A percentile compares a stretch with the other conserved stretches of the same genome.
Conservation (phyloP, 2,797 vertebrate species). For the Pangasius krempfi region DNA sequence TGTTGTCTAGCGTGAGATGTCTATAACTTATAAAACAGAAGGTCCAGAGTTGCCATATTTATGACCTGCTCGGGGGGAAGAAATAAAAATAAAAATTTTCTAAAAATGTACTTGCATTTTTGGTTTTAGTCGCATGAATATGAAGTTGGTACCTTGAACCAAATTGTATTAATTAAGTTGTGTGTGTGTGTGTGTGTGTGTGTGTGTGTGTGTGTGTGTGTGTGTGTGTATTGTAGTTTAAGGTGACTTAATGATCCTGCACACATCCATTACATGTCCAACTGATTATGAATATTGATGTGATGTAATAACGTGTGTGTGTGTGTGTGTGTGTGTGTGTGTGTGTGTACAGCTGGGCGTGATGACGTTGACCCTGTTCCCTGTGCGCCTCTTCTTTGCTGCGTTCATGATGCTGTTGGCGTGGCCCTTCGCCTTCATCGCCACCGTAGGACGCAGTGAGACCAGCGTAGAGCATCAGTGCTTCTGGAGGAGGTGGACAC, state of each 20-base stretch:
- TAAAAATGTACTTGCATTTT: no score
- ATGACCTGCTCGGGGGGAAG: background rate
- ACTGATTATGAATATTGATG: background rate
- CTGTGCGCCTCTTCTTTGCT: conserved; percentile 89
- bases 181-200: no score
- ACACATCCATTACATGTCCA: no score
- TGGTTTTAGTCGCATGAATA: no score
- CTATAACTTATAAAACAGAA: background rate
- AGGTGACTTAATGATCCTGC: background rate
- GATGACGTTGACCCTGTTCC: conserved; percentile 96
- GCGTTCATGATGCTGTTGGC: conserved; percentile 97
- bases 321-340: conserved; percentile 5
- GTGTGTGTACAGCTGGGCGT: conserved; percentile 81
- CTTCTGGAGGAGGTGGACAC: conserved; percentile 88
- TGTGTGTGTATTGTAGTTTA: no score
- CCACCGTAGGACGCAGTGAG: conserved; percentile 84
- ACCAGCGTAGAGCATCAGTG: conserved; percentile 82
- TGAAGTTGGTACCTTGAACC: no score
- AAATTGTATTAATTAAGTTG: no score
- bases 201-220: no score
- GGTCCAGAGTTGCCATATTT: background rate
- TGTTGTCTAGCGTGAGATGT: background rate
- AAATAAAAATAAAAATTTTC: no score
- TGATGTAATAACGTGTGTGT: background rate
- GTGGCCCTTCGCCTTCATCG: conserved; percentile 93